Conservation (phyloP, 2,888 invertebrate genomes). For the Lydus trimaculatus region DNA sequence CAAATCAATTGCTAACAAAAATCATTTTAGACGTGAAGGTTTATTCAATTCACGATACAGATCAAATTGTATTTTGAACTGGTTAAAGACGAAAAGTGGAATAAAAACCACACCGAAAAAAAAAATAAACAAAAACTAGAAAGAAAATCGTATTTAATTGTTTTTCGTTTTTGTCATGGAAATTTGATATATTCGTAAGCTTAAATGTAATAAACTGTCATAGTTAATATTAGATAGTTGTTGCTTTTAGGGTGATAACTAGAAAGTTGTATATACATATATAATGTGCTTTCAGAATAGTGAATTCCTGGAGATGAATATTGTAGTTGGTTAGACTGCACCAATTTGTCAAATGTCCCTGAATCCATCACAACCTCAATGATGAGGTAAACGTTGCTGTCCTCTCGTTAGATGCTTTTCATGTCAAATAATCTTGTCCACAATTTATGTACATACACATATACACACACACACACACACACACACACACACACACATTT, state of each 20-base stretch:
- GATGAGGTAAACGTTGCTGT: slow-evolving; percentile 37
- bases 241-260: slow-evolving; percentile 18
- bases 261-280: slow-evolving; percentile 24
- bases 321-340: slow-evolving; percentile 37
- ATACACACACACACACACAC: background rate
- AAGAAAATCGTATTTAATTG: background rate
- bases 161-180: background rate
- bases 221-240: slow-evolving; percentile 18
- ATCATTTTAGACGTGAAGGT: slow-evolving; percentile 10
- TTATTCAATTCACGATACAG: slow-evolving; percentile 12
- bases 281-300: slow-evolving; percentile 29
- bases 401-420: slow-evolving; percentile 30
- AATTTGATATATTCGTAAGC: slow-evolving; percentile 8
- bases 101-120: background rate
- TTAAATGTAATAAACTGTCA: slow-evolving; percentile 25
- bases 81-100: background rate
- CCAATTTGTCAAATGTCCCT: slow-evolving; percentile 38
- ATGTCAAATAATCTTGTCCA: slow-evolving; percentile 3
- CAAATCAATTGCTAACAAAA: slow-evolving; percentile 9
- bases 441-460: background rate
- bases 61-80: slow-evolving; percentile 9
- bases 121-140: background rate
- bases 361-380: slow-evolving; percentile 37
- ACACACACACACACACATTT: background rate
- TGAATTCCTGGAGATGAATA: slow-evolving; percentile 33